Percentiles rank a stretch among this genome's conserved stretches.
phyloP scores from a whole-genome alignment of 2,113 vertebrate species.

The Lucifuga dentata region DNA sequence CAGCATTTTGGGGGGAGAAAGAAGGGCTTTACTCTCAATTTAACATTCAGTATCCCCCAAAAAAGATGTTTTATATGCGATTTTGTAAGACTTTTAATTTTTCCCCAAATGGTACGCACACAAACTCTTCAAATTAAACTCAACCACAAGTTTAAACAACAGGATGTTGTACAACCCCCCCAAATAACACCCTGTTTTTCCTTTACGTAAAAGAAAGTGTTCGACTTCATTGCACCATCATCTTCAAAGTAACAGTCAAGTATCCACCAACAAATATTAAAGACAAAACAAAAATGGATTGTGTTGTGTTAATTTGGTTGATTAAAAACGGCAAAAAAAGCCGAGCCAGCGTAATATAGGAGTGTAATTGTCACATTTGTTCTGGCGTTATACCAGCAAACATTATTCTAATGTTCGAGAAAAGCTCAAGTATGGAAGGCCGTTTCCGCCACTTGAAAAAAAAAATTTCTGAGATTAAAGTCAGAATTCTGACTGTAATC shows the following conservation, averaged over 20 bases:
- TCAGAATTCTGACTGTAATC: too few relatives aligned
- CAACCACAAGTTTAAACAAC: constrained; percentile 9
- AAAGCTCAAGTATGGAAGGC: too few relatives aligned
- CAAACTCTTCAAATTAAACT: constrained; percentile 31
- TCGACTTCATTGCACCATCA: constrained; percentile 76
- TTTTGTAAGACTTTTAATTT: not conserved
- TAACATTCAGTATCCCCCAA: not conserved
- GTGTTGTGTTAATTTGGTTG: constrained; percentile 11
- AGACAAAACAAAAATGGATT: constrained; percentile 23
- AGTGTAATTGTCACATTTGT: not conserved
- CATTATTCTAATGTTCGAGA: constrained; percentile 4
- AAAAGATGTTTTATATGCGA: too few relatives aligned
- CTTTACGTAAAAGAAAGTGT: constrained; percentile 36
- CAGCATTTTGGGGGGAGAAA: not conserved
- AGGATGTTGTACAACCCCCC: constrained; percentile 7
- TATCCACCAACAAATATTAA: constrained; percentile 45
- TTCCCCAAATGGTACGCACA: constrained; percentile 15
- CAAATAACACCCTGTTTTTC: constrained; percentile 61
- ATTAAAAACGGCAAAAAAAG: constrained; percentile 17
- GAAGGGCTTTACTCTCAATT: not conserved
- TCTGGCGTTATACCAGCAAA: not conserved
- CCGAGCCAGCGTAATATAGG: not conserved
- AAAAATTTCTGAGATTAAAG: too few relatives aligned
- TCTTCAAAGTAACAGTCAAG: constrained; percentile 73
- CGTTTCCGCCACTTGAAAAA: too few relatives aligned